phyloP scores from a whole-genome alignment of 2,888 invertebrate genomes.

The Drosophila longiperda region DNA sequence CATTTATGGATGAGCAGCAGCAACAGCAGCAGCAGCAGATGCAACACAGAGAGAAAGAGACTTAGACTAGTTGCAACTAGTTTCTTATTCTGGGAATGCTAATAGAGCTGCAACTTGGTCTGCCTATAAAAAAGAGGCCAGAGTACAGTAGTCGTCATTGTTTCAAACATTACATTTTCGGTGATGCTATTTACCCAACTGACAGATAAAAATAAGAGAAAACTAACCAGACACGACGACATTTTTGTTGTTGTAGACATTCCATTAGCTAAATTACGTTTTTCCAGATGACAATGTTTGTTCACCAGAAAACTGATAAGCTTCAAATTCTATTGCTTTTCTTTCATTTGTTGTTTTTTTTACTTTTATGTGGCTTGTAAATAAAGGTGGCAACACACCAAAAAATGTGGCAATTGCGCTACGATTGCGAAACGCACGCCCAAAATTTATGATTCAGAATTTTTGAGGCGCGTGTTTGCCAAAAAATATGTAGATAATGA shows the following conservation, averaged over 20 bases:
- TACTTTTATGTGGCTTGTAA: conserved; percentile 33
- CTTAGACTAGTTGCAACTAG: conserved; percentile 26
- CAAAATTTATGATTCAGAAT: conserved; percentile 41
- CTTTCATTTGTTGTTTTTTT: background rate
- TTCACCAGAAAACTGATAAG: conserved; percentile 56
- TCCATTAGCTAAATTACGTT: conserved; percentile 57
- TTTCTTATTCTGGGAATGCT: conserved; percentile 72
- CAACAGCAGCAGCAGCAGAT: conserved; percentile 34
- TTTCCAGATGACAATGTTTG: conserved; percentile 59
- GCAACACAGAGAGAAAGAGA: background rate
- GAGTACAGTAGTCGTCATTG: conserved; percentile 74
- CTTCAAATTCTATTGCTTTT: conserved; percentile 39
- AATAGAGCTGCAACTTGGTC: conserved; percentile 70
- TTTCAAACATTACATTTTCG: conserved; percentile 24
- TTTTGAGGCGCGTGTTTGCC: conserved; percentile 59
- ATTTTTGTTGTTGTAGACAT: conserved; percentile 28
- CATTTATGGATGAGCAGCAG: conserved; percentile 22
- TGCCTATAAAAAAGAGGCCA: background rate
- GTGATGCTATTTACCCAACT: conserved; percentile 51
- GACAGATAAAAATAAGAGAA: conserved; percentile 59
- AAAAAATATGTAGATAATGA: conserved; percentile 65
- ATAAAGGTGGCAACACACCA: conserved; percentile 41
- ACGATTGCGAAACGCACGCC: conserved; percentile 46
- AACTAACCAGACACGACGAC: conserved; percentile 19
- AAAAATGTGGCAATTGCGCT: conserved; percentile 32